Base-by-base conservation (phyloP, 2,888 invertebrate genomes). In the Helleia helle region DNA sequence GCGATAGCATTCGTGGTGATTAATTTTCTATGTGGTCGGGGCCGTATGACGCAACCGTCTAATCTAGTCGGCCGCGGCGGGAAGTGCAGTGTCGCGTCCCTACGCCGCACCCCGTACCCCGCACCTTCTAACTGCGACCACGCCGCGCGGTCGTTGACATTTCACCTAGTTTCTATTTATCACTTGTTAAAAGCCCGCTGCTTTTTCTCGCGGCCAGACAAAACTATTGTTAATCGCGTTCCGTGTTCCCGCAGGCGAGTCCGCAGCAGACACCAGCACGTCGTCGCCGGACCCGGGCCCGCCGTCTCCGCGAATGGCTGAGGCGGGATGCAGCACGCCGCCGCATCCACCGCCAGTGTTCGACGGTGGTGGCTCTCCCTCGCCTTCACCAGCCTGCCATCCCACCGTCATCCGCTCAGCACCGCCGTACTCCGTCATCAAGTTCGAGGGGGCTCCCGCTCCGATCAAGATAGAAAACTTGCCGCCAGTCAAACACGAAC, bases 181-280 rank as follows among this genome's bases (percentile, higher is more conserved):
- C 70, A 71, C 71, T 65, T 73, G 67, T 72, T 55, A 71, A 69
- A 70, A 72, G 63, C 70, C 69, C 58, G 61, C 65, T 65, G 71
- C 71, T 71, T 69, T 67, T 75, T 71, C 72, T 70, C 45, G 51
- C 53, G 54, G 46, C 49, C 46, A 57, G 54, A 52, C 57, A 49
- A 56, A 55, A 60, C 52, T 49, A 45, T 44, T 67, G 47, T 54
- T 86, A 65, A 87, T 72, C 71, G 42, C 49, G 41, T 25, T 43
- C 44, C 53, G 68, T 80, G 71, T 71, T 61, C 58, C 57, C 64
- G 61, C 89, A 92, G 93, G 93, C 87, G 95, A 95, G 88, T 95
- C 94, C 75, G 92, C 94, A 86, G 94, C 94, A 75, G 95, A 95
- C 86, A 94, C 95, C 74, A 94, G 93, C 79, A 94, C 94, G 73